Evolutionary conservation across 2,113 vertebrate species (phyloP), one percentile per base, ranked within the genome.

Genomic region (Hirundichthys speculiger): DNA sequence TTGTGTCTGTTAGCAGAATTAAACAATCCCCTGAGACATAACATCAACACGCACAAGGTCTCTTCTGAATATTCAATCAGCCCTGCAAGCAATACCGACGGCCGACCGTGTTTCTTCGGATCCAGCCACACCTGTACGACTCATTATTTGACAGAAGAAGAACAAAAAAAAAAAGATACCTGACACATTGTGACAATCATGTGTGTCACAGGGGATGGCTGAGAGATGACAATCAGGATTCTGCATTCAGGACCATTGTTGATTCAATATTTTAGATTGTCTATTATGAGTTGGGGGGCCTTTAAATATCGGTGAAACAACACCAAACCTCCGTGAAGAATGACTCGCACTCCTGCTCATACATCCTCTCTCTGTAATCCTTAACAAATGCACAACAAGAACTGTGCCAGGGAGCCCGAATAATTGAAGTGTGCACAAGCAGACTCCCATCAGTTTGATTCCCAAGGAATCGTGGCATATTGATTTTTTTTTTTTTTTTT

Each of bases 1-100:
- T 75, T 81, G 71, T 83, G 81, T 89, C 75, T 80, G 85, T 85
- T 83, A 84, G 83, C 90, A 87, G 85, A 89, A 87, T 88, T 81
- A 84, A 86, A 85, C 83, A 82, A 85, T 69, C 83, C 80, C 85
- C 9, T 2, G 79, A 80, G 83, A 88, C 83, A 45, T n/a, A 86
- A 88, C 86, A 85, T 84, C 83, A 82, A 88, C 86, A 86, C 70
- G 58, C 78, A 73, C 86, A 86, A 68, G 67, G 73, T 79, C 77
- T 68, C 69, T 25, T 55, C 69, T 86, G 84, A 90, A 91, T 86
- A 83, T 89, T 84, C 75, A 88, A 80, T 73, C 45, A 72, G 78
- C 13, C 56, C 64, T 20, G 61, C 56, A 69, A 80, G 59, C 54
- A 30, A 24, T 50, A 69, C 56, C 49, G 70, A 39, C 48, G 73